phyloP scores from a whole-genome alignment of 2,888 invertebrate genomes.

The Sinodicranocentrus sp. region DNA sequence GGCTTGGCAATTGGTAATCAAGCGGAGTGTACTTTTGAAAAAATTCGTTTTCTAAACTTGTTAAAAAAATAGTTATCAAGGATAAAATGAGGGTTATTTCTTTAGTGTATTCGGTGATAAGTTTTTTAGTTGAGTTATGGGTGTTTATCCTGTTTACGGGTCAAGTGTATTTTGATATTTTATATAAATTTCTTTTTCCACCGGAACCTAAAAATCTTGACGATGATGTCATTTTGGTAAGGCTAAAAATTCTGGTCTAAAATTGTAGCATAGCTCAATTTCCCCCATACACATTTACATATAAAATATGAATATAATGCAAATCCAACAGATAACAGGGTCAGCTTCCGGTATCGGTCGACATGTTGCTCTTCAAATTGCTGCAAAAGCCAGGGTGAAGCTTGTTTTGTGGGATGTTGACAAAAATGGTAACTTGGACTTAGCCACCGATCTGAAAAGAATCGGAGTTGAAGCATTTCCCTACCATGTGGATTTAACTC shows the following conservation, averaged over 20 bases:
- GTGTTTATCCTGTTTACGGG: conserved; percentile 40
- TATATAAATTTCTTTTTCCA: conserved; percentile 63
- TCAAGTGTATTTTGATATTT: conserved; percentile 47
- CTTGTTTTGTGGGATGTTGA: conserved; percentile 85
- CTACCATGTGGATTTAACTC: conserved; percentile 82
- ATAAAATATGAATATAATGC: neutral
- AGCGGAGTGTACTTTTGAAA: too few species aligned
- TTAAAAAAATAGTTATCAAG: neutral
- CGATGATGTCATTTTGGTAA: conserved; percentile 70
- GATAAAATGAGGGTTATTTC: conserved; percentile 55
- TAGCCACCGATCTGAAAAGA: conserved; percentile 80
- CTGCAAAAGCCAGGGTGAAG: conserved; percentile 80
- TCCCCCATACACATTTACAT: too few species aligned
- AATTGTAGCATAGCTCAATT: too few species aligned
- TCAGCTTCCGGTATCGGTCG: conserved; percentile 85
- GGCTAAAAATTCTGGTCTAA: neutral
- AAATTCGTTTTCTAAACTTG: too few species aligned
- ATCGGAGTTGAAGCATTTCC: conserved; percentile 80
- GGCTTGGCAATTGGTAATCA: too few species aligned
- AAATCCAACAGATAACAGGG: conserved; percentile 80
- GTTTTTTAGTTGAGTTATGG: conserved; percentile 56
- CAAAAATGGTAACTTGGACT: conserved; percentile 80
- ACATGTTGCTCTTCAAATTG: conserved; percentile 83
- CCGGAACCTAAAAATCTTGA: conserved; percentile 63
- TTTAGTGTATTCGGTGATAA: conserved; percentile 56